phyloP scores from a whole-genome alignment of 2,113 vertebrate species.

The Urocynchramus pylzowi region DNA sequence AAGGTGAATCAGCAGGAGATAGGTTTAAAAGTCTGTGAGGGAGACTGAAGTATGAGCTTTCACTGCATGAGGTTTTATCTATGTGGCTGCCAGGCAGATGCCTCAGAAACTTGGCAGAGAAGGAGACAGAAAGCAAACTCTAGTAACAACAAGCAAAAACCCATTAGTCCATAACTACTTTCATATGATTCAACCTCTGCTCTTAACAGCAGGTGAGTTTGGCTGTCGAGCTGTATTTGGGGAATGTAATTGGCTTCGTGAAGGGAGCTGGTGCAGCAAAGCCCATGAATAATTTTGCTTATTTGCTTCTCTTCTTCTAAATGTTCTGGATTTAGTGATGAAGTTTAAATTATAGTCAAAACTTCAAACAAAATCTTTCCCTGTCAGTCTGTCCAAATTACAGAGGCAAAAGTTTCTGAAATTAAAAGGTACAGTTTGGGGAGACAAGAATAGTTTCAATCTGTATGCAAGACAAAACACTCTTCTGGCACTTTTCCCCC shows the following conservation, averaged over 20 bases:
- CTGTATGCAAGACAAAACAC: background rate
- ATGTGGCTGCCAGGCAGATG: background rate
- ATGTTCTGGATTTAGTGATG: background rate
- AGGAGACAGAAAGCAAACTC: background rate
- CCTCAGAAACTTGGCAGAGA: slow-evolving; percentile 9
- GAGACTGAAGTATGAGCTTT: background rate
- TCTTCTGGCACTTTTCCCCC: background rate
- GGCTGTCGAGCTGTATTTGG: background rate
- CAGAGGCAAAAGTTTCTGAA: slow-evolving; percentile 5
- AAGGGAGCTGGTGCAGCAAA: background rate
- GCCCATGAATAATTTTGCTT: background rate
- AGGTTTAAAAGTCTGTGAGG: background rate
- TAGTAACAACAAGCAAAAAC: background rate
- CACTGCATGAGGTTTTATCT: background rate
- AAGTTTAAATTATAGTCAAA: background rate
- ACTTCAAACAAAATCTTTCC: background rate
- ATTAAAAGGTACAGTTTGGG: background rate
- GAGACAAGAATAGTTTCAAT: background rate
- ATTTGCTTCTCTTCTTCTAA: background rate
- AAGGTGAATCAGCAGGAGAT: background rate
- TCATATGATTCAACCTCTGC: background rate
- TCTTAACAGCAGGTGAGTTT: slow-evolving; percentile 23
- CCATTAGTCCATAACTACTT: background rate
- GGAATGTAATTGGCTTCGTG: background rate
- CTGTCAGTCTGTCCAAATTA: background rate